Evolutionary conservation across 2,888 invertebrate genomes (phyloP).

Genomic region (Stenoptilia bipunctidactyla): DNA sequence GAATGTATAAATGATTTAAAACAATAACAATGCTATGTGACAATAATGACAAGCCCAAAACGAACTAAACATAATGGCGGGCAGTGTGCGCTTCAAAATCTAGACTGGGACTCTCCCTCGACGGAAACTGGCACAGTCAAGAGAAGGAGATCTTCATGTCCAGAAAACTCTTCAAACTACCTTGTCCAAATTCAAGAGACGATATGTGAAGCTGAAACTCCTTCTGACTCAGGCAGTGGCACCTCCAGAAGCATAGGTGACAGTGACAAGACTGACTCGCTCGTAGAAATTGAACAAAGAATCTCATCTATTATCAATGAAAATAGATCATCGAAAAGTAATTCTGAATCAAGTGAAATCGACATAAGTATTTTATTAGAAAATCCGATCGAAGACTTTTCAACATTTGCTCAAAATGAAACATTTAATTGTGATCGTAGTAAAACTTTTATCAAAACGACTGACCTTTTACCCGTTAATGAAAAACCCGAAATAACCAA

Average conservation of each 20-base stretch:
- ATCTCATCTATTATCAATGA: conserved; percentile 62
- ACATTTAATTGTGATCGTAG: conserved; percentile 34
- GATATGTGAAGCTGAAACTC: conserved; percentile 48
- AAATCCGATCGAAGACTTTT: conserved; percentile 30
- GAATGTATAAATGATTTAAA: no score
- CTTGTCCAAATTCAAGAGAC: conserved; percentile 30
- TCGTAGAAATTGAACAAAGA: conserved; percentile 57
- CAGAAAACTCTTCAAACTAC: conserved; percentile 37
- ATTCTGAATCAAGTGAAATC: conserved; percentile 57
- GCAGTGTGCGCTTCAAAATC: conserved; percentile 44
- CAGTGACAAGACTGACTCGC: conserved; percentile 44
- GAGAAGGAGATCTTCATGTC: conserved; percentile 72
- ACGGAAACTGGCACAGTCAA: conserved; percentile 80
- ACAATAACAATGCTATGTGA: conserved; percentile 37
- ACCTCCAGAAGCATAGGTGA: conserved; percentile 48
- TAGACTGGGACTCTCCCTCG: conserved; percentile 82
- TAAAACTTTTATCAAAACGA: conserved; percentile 45
- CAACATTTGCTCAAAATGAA: conserved; percentile 31
- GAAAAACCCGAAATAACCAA: conserved; percentile 25
- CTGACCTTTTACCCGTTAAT: conserved; percentile 23
- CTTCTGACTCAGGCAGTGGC: conserved; percentile 55
- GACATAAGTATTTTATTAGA: conserved; percentile 51
- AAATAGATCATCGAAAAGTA: conserved; percentile 59
- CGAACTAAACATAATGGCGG: conserved; percentile 52
- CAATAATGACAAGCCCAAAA: conserved; percentile 67